Conservation (phyloP, 2,113 vertebrate species). For the Phoenicopterus ruber region DNA sequence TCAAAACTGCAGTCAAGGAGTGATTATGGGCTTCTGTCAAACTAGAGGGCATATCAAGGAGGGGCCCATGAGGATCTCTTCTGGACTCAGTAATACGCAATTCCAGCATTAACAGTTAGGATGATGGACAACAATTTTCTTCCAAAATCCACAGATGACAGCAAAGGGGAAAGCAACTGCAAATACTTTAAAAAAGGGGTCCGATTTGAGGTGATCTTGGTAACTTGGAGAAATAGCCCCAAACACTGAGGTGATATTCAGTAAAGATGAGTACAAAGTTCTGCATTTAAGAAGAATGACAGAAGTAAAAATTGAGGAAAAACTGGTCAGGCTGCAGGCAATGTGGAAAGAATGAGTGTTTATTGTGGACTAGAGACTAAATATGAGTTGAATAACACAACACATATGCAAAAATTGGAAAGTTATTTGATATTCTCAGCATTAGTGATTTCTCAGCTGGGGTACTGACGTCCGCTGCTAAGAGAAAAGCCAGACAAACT, state of each 20-base stretch:
- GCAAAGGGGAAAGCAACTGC: background rate
- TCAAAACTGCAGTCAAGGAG: background rate
- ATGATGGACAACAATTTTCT: background rate
- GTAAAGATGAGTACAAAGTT: background rate
- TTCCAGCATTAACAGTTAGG: background rate
- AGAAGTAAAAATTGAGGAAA: background rate
- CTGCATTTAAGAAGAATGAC: background rate
- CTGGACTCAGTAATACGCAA: background rate
- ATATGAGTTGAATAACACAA: background rate
- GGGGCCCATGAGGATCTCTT: background rate
- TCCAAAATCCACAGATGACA: background rate
- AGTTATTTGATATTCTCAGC: background rate
- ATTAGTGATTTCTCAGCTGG: background rate
- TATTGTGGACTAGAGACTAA: background rate
- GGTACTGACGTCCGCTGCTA: background rate
- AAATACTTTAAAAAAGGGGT: background rate
- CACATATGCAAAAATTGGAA: background rate
- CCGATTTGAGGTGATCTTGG: background rate
- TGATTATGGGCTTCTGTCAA: background rate
- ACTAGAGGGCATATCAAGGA: conserved; percentile 10
- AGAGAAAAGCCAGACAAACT: background rate
- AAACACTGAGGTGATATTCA: background rate
- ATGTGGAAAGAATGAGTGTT: background rate
- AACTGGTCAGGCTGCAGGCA: background rate
- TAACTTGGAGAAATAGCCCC: background rate